These are phyloP conservation scores for Automeris io DNA, from an alignment of 2,888 invertebrate species.

Conservation along the genomic window DNA sequence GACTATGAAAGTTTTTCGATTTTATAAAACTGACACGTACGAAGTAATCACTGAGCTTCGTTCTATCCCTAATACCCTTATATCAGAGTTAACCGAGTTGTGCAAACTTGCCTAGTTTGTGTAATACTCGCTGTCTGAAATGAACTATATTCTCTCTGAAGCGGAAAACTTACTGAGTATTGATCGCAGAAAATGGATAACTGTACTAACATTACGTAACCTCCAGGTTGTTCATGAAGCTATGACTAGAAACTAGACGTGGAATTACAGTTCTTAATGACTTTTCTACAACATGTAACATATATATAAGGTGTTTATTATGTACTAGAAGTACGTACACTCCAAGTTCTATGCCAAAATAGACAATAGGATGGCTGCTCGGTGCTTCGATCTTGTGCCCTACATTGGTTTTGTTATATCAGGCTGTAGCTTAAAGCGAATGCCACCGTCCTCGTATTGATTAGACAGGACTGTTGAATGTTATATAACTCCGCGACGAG, in stretches of 20 bases:
- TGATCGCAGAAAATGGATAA: conserved; percentile 5
- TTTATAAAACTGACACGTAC: no score
- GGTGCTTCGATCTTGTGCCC: conserved; percentile 41
- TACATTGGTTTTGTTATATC: conserved; percentile 54
- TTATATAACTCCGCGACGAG: conserved; percentile 59
- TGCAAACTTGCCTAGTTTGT: neutral
- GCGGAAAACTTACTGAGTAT: conserved; percentile 2
- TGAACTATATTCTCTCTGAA: neutral
- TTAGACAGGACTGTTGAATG: conserved; percentile 63
- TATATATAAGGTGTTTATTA: no score
- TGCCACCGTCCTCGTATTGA: conserved; percentile 57
- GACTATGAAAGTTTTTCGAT: no score
- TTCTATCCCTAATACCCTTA: no score
- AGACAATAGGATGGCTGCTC: conserved; percentile 39
- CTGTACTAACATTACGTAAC: conserved; percentile 6
- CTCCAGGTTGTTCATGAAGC: neutral
- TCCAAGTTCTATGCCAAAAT: conserved; percentile 48
- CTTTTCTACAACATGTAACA: no score
- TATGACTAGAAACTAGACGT: conserved; percentile 5
- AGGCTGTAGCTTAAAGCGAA: conserved; percentile 42
- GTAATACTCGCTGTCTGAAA: neutral
- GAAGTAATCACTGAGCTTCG: no score
- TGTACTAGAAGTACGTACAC: no score
- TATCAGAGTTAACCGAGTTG: no score
- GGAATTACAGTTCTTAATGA: no score